Percentiles rank a stretch among this genome's conserved stretches.
Conservation (phyloP, 2,797 vertebrate genomes). For the Macropus fuliginosus region DNA sequence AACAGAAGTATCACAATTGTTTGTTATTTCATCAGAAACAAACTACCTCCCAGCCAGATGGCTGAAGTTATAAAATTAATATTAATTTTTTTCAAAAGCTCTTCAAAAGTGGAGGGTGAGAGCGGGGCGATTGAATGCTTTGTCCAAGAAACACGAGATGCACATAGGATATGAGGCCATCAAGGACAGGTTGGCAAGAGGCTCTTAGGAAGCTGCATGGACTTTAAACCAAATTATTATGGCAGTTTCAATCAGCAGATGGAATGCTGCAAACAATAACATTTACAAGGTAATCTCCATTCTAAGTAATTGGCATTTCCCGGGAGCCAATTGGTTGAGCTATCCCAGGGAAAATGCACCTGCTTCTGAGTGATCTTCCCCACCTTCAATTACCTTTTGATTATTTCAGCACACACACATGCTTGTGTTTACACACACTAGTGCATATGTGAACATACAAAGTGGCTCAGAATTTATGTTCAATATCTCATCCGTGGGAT, state of each 20-base stretch:
- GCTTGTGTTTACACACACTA: neutral
- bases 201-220: conserved; percentile 39
- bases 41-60: conserved; percentile 71
- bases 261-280: conserved; percentile 46
- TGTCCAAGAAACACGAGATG: conserved; percentile 56
- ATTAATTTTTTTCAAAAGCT: conserved; percentile 62
- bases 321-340: neutral
- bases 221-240: conserved; percentile 47
- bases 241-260: conserved; percentile 60
- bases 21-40: conserved; percentile 55
- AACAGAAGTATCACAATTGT: conserved; percentile 47
- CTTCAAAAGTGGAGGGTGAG: conserved; percentile 55
- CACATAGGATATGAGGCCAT: conserved; percentile 2
- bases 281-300: conserved; percentile 59
- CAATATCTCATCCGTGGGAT: conserved; percentile 39
- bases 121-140: neutral
- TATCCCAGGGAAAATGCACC: neutral
- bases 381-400: conserved; percentile 50
- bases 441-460: neutral
- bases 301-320: conserved; percentile 58
- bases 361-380: conserved; percentile 45
- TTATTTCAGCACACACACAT: conserved; percentile 22
- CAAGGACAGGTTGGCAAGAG: conserved; percentile 27
- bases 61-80: conserved; percentile 70
- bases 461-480: conserved; percentile 9